Percentiles rank a stretch among this genome's conserved stretches.
Conservation (phyloP, 2,888 invertebrate species). For the Pasiphila rectangulata region DNA sequence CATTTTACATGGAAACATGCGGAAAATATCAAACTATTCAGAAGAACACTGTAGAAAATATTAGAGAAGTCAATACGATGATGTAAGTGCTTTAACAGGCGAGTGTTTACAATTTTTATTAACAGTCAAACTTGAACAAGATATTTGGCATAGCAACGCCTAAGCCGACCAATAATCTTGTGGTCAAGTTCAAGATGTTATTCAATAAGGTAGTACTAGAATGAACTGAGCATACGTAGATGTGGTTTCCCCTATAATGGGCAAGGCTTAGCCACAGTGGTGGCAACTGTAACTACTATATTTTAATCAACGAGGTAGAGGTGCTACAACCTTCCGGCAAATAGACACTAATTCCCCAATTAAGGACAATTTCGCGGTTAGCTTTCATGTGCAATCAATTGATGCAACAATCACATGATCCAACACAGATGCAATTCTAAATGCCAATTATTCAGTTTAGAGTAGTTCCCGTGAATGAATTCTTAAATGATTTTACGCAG, state of each 20-base stretch:
- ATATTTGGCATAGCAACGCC: conserved; percentile 46
- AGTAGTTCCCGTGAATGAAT: conserved; percentile 46
- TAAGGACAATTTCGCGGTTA: conserved; percentile 70
- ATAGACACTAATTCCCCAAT: conserved; percentile 64
- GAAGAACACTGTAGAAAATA: conserved; percentile 25
- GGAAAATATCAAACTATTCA: conserved; percentile 13
- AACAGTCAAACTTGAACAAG: conserved; percentile 43
- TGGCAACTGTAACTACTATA: neutral
- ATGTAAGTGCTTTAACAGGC: conserved; percentile 61
- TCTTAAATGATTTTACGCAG: conserved; percentile 49
- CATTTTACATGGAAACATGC: conserved; percentile 14
- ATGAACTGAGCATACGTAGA: neutral
- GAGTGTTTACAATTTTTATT: conserved; percentile 65
- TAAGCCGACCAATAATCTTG: conserved; percentile 45
- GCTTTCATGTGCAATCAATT: conserved; percentile 55
- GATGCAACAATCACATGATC: conserved; percentile 56
- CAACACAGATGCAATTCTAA: conserved; percentile 68
- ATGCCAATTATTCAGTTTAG: conserved; percentile 62
- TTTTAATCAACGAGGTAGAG: conserved; percentile 12
- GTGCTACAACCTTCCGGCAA: conserved; percentile 46
- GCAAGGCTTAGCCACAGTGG: neutral
- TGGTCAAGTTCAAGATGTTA: conserved; percentile 70
- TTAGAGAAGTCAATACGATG: conserved; percentile 42
- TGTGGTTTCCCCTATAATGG: neutral
- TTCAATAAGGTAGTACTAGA: conserved; percentile 8